phyloP scores from a whole-genome alignment of 2,888 invertebrate species.

The Muscina levida region DNA sequence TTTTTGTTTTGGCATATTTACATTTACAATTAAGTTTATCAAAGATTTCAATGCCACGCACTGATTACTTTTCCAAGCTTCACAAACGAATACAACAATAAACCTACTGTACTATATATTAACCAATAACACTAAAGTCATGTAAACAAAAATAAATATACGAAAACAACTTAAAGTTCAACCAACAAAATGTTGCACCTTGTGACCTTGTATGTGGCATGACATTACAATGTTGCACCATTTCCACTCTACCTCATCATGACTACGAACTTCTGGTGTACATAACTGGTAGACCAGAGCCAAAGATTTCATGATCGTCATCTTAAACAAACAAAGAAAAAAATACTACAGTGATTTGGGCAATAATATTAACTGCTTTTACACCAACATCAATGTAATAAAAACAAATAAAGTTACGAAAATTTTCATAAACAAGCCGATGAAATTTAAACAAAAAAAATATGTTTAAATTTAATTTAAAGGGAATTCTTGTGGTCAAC shows the following conservation, averaged over 20 bases:
- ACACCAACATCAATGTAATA: too few species aligned
- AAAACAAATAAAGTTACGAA: neutral
- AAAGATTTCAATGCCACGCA: slow-evolving; percentile 55
- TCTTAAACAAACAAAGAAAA: neutral
- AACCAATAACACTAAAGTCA: neutral
- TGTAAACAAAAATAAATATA: neutral
- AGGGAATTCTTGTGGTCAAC: slow-evolving; percentile 35
- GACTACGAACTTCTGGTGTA: neutral
- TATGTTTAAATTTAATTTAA: slow-evolving; percentile 20
- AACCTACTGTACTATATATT: slow-evolving; percentile 6
- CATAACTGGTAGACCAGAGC: neutral
- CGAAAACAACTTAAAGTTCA: slow-evolving; percentile 43
- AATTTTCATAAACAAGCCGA: neutral
- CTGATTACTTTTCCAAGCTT: slow-evolving; percentile 36
- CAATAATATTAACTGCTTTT: too few species aligned
- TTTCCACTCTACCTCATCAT: neutral
- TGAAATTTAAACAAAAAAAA: too few species aligned
- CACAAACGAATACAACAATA: neutral
- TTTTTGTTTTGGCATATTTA: slow-evolving; percentile 4
- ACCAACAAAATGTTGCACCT: slow-evolving; percentile 43
- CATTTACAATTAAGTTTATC: slow-evolving; percentile 4
- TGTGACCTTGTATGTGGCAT: slow-evolving; percentile 51
- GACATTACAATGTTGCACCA: slow-evolving; percentile 52
- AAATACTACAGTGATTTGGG: too few species aligned
- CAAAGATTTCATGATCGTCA: neutral